These are phyloP conservation scores for Hycleus phaleratus DNA, from an alignment of 1,140 invertebrate genomes.

Conservation along the genomic window DNA sequence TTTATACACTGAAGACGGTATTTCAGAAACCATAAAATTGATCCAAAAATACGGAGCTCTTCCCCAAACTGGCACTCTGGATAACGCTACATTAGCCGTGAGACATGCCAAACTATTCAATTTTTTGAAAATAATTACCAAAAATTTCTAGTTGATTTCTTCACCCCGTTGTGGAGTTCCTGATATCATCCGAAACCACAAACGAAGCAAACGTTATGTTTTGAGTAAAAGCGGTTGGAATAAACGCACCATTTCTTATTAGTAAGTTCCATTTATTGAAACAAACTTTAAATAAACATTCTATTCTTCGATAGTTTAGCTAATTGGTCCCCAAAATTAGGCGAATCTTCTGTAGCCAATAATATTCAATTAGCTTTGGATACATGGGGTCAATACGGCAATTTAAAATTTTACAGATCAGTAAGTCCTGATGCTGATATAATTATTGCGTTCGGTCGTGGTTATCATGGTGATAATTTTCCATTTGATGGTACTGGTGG, in stretches of 20 bases:
- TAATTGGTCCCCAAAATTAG: constrained; percentile 55
- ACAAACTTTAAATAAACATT: not conserved
- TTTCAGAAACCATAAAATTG: constrained; percentile 51
- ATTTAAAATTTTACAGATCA: constrained; percentile 47
- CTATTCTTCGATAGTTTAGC: constrained; percentile 45
- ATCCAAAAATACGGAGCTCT: constrained; percentile 62
- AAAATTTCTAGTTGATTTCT: constrained; percentile 48
- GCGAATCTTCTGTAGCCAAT: constrained; percentile 43
- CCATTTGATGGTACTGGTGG: constrained; percentile 63
- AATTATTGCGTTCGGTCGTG: constrained; percentile 52
- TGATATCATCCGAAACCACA: constrained; percentile 43
- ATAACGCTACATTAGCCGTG: constrained; percentile 52
- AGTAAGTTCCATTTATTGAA: constrained; percentile 40
- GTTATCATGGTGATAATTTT: constrained; percentile 59
- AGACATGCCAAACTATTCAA: constrained; percentile 14
- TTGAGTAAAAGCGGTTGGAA: constrained; percentile 50
- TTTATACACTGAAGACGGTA: constrained; percentile 49
- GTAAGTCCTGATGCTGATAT: constrained; percentile 52
- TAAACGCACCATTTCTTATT: constrained; percentile 54
- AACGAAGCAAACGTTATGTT: constrained; percentile 48
- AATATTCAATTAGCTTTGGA: constrained; percentile 52
- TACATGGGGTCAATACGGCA: constrained; percentile 55
- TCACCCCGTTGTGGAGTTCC: constrained; percentile 57
- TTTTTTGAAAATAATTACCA: not conserved
- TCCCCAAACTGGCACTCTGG: constrained; percentile 53